These are phyloP conservation scores for Garrulus glandarius DNA, from an alignment of 2,797 vertebrate genomes.

Conservation along the genomic window DNA sequence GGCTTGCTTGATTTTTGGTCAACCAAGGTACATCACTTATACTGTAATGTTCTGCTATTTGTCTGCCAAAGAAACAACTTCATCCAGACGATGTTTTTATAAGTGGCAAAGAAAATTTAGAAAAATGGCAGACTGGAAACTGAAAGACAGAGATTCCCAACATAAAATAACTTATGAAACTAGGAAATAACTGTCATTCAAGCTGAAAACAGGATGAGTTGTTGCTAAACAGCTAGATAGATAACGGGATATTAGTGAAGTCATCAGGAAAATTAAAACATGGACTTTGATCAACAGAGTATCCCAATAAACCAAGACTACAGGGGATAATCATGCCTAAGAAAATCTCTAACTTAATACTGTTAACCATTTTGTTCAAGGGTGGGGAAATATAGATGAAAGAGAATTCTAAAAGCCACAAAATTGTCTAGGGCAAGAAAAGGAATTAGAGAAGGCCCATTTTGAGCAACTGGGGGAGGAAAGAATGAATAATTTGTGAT, in stretches of 20 bases:
- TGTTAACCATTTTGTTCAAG: neutral
- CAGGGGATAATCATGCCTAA: neutral
- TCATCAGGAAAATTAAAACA: neutral
- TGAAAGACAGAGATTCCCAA: neutral
- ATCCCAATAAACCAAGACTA: neutral
- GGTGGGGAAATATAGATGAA: neutral
- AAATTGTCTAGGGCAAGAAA: neutral
- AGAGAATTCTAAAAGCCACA: neutral
- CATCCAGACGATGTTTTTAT: neutral
- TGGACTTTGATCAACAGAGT: neutral
- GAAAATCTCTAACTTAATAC: neutral
- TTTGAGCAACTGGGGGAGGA: neutral
- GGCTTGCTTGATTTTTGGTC: neutral
- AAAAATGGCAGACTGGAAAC: neutral
- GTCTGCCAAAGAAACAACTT: neutral
- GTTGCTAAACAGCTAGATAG: neutral
- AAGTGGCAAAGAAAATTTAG: neutral
- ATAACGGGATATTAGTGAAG: neutral
- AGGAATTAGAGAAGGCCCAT: neutral
- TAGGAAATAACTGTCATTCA: neutral
- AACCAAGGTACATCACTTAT: neutral
- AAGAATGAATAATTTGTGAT: neutral
- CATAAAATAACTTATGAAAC: neutral
- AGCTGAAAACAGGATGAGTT: neutral
- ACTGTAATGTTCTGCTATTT: neutral